phyloP scores from a whole-genome alignment of 2,888 invertebrate genomes.

The Cynaeus angustus region DNA sequence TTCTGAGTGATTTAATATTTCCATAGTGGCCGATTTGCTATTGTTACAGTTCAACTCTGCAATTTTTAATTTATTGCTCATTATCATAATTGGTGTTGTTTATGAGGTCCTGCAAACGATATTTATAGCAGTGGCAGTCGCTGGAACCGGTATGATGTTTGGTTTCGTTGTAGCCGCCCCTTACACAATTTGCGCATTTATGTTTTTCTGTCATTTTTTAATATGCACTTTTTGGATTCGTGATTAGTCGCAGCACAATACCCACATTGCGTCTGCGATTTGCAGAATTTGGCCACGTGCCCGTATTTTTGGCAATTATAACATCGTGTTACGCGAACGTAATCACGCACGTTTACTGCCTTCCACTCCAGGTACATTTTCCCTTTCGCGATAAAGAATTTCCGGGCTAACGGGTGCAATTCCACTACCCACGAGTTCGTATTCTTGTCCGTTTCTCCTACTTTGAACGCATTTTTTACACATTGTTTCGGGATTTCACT shows the following conservation, averaged over 20 bases:
- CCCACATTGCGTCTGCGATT: constrained; percentile 6
- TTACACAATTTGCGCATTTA: not conserved
- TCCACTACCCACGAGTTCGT: not conserved
- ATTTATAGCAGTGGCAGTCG: no score
- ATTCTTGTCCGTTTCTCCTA: no score
- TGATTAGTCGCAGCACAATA: constrained; percentile 1
- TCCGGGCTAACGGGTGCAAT: not conserved
- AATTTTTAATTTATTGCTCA: no score
- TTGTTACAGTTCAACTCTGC: no score
- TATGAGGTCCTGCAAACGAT: no score
- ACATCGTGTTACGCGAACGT: constrained; percentile 13
- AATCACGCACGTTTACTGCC: constrained; percentile 2
- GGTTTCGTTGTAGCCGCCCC: not conserved
- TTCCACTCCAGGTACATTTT: constrained; percentile 5
- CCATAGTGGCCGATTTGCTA: no score
- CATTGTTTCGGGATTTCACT: no score
- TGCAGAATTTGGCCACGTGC: constrained; percentile 19
- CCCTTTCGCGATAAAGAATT: not conserved
- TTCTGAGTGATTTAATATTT: no score
- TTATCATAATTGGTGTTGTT: no score
- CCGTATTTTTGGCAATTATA: constrained; percentile 35
- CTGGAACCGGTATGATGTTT: not conserved
- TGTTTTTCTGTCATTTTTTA: not conserved
- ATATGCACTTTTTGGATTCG: not conserved
- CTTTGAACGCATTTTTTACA: no score